Conservation (phyloP, 30 jellyfish, hydroid and myxozoan species). For the Aurelia aurita region DNA sequence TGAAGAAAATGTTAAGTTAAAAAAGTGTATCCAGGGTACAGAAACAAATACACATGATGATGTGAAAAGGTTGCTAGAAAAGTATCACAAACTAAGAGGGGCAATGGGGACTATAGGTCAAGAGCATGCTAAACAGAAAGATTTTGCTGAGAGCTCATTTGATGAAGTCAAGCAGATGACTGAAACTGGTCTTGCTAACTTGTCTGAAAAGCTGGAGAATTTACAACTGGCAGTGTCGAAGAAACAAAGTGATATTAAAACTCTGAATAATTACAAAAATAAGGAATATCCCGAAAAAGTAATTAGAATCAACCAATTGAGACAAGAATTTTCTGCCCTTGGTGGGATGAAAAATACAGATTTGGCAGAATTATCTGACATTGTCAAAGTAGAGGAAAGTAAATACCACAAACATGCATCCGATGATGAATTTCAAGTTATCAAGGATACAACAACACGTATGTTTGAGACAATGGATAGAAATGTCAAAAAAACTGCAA, state of each 20-base stretch:
- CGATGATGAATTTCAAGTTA: not conserved
- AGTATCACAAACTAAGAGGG: slow-evolving; percentile 42
- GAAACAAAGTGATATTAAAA: slow-evolving; percentile 24
- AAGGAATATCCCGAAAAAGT: slow-evolving; percentile 71
- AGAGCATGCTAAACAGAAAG: slow-evolving; percentile 56
- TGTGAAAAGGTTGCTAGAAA: slow-evolving; percentile 32
- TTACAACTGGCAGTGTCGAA: slow-evolving; percentile 5
- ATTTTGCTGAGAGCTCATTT: not conserved
- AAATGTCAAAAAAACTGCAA: slow-evolving; percentile 25
- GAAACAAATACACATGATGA: slow-evolving; percentile 18
- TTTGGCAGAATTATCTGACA: slow-evolving; percentile 24
- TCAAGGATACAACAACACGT: slow-evolving; percentile 10
- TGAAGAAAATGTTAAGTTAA: slow-evolving; percentile 47
- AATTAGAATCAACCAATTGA: slow-evolving; percentile 21
- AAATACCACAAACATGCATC: slow-evolving; percentile 18
- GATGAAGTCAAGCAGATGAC: slow-evolving; percentile 30
- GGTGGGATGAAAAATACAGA: slow-evolving; percentile 5
- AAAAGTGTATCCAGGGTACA: slow-evolving; percentile 34
- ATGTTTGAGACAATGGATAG: slow-evolving; percentile 41
- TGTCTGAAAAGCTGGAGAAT: slow-evolving; percentile 5
- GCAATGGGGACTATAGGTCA: slow-evolving; percentile 47
- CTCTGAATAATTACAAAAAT: slow-evolving; percentile 57
- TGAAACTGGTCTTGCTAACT: not conserved
- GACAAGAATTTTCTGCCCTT: slow-evolving; percentile 18
- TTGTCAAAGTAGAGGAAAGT: slow-evolving; percentile 34